Base-by-base conservation (phyloP, 2,888 invertebrate genomes). In the Papilio elwesi region DNA sequence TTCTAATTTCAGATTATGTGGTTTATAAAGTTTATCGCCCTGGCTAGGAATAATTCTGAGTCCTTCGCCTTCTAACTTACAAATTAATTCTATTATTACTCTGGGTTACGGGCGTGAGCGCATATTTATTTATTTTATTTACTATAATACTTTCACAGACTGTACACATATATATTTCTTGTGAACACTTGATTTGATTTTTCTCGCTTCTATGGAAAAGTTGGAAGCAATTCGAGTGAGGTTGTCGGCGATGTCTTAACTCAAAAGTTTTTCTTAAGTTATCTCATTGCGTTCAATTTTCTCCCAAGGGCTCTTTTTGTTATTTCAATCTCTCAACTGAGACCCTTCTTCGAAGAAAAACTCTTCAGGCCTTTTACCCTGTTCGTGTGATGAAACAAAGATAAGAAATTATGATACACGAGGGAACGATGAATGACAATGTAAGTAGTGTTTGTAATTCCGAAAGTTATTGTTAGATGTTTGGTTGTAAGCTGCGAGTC, bases 221-320 rank as follows among this genome's bases (percentile, higher is more conserved):
- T 67, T 67, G 43, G 67, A 67, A 67, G 16, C 67, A 67, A 67
- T 67, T 67, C 53, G n/a, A 43, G 26, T 52, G 43, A 55, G 55
- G 16, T 55, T 38, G 38, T 12, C 67, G 67, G 16, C 53, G 67
- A 67, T 43, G 51, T 15, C 67, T 67, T 67, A 67, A 67, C 67
- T 67, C 67, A 67, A 67, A 67, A 67, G 67, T 67, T 67, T 67
- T 53, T 55, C 67, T 67, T 59, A 67, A 67, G 67, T 67, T 67
- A 67, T 67, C 67, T 67, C 67, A 53, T 67, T 67, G 67, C 67
- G 67, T 53, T 53, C 53, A 53, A 53, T 67, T 53, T 53, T 53
- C 67, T 67, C 67, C 53, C 67, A 15, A 43, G 53, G 67, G 53
- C 51, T 43, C 53, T 55, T 38, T 67, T 67, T 67, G 67, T 67